A percentile compares a stretch with the other conserved stretches of the same genome.
These are phyloP conservation scores for Anarsia innoxiella DNA, from an alignment of 2,888 invertebrate genomes.

Conservation along the genomic window DNA sequence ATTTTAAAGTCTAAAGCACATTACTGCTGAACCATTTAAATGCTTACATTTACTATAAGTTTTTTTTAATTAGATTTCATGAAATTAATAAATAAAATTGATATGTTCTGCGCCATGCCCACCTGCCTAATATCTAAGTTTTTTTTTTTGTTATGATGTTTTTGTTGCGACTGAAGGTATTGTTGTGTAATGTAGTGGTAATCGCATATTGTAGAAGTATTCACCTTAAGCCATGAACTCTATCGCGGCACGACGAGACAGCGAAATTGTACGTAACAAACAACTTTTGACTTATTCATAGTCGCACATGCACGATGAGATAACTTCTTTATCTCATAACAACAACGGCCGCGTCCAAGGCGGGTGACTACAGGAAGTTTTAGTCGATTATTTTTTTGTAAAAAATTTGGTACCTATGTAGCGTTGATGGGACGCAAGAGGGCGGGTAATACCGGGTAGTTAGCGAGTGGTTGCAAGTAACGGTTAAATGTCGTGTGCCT, in stretches of 20 bases:
- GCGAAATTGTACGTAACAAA: conserved; percentile 11
- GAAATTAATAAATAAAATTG: no score
- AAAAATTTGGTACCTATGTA: no score
- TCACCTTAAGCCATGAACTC: conserved; percentile 13
- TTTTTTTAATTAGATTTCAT: no score
- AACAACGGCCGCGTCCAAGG: conserved; percentile 16
- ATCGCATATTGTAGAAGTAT: conserved; percentile 2
- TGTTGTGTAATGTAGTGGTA: conserved; percentile 7
- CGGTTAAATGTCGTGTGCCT: conserved; percentile 62
- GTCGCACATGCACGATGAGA: conserved; percentile 10
- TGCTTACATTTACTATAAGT: no score
- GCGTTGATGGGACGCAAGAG: no score
- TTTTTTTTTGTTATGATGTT: no score
- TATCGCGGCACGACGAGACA: conserved; percentile 6
- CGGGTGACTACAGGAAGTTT: no score
- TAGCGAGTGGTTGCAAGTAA: conserved; percentile 57
- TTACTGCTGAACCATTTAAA: no score
- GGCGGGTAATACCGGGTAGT: conserved; percentile 27
- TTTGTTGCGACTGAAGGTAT: no score
- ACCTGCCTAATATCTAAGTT: no score
- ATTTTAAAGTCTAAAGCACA: no score
- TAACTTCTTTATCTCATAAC: conserved; percentile 12
- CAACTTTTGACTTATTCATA: conserved; percentile 11
- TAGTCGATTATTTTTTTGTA: conserved; percentile 10
- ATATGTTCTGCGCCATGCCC: no score